Evolutionary conservation across 2,113 vertebrate genomes (phyloP).

Genomic region (Mustela nigripes): DNA sequence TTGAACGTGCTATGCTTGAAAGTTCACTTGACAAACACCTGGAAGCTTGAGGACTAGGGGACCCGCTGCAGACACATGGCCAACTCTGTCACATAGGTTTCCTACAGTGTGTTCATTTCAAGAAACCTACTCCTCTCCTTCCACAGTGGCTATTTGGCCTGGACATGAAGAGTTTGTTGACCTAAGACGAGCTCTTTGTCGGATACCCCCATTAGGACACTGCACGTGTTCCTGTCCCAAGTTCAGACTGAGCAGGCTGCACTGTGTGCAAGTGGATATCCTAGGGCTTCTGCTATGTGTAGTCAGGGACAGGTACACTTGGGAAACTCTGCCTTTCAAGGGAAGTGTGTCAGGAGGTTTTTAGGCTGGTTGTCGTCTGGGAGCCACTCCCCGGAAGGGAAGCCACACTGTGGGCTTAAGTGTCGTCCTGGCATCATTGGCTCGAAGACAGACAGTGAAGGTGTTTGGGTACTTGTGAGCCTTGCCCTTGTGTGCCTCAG

Average conservation of each 20-base stretch:
- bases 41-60: not conserved
- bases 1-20: not conserved
- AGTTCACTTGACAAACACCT: no score
- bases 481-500: not conserved
- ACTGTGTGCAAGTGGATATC: fast-evolving
- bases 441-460: fast-evolving
- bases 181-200: not conserved
- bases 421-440: fast-evolving
- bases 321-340: not conserved
- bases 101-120: fast-evolving
- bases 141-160: not conserved
- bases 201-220: fast-evolving
- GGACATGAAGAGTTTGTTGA: not conserved
- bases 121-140: fast-evolving
- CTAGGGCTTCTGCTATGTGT: not conserved
- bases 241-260: fast-evolving
- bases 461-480: not conserved
- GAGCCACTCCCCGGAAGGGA: no score
- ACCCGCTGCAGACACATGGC: fast-evolving
- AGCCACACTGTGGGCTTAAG: fast-evolving
- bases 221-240: fast-evolving
- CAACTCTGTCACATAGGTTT: fast-evolving
- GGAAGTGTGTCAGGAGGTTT: not conserved
- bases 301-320: fast-evolving
- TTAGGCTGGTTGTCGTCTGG: not conserved